These are phyloP conservation scores for Orchesellides sinensis DNA, from an alignment of 2,888 invertebrate genomes.

Conservation along the genomic window DNA sequence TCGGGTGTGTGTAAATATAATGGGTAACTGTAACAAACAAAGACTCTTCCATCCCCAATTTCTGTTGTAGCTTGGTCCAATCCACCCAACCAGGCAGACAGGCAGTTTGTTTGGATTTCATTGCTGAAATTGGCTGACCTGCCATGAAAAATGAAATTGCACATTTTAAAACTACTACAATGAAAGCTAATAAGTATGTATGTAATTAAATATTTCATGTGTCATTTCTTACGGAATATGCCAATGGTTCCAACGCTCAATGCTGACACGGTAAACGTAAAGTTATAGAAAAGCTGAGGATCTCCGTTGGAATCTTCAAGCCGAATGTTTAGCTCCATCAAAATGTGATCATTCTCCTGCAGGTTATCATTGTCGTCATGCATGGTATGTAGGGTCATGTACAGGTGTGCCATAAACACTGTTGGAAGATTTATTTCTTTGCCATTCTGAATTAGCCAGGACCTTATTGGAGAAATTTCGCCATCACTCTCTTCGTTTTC, in stretches of 20 bases:
- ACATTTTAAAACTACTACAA: neutral
- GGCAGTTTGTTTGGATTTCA: neutral
- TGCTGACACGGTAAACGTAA: neutral
- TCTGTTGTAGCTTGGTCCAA: neutral
- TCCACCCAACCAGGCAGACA: neutral
- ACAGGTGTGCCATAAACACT: neutral
- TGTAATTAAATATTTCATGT: neutral
- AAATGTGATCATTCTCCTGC: neutral
- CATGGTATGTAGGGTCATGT: neutral
- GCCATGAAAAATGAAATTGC: neutral
- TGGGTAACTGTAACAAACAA: neutral
- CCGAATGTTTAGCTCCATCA: neutral
- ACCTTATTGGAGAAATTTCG: neutral
- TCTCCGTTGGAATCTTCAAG: neutral
- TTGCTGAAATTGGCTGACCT: neutral
- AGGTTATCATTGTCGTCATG: neutral
- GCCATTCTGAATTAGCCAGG: neutral
- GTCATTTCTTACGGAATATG: neutral
- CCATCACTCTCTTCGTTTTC: neutral
- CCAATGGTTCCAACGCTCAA: neutral
- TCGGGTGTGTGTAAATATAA: neutral
- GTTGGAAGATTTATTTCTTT: neutral
- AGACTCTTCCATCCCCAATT: neutral
- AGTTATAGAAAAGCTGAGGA: neutral
- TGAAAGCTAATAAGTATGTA: neutral